These are phyloP conservation scores for Alectura lathami DNA, from an alignment of 2,113 vertebrate species.

Conservation along the genomic window DNA sequence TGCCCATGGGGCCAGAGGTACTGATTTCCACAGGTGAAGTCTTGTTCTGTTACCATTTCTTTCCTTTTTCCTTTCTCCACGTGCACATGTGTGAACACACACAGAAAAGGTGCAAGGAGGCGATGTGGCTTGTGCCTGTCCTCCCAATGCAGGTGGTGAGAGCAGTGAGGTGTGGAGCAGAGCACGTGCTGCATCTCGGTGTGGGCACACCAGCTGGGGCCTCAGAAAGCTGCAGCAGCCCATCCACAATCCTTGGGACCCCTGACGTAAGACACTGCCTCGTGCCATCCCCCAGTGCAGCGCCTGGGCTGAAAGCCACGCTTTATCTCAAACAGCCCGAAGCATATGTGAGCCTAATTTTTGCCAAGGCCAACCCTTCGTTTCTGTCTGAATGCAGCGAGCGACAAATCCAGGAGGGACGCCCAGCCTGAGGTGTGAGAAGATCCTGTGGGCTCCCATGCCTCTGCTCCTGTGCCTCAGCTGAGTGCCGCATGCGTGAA, in stretches of 20 bases:
- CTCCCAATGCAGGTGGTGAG: background rate
- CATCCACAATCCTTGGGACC: background rate
- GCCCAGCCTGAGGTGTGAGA: background rate
- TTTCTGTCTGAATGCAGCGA: background rate
- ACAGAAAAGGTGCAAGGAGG: rapidly evolving
- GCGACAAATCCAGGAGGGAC: background rate
- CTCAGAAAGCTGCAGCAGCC: background rate
- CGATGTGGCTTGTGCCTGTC: background rate
- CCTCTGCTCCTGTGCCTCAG: background rate
- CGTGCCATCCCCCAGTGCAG: background rate
- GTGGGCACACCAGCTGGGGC: background rate
- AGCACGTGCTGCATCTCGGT: rapidly evolving
- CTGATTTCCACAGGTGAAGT: background rate
- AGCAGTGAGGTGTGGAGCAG: background rate
- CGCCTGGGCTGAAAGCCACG: background rate
- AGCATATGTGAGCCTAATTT: background rate
- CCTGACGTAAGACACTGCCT: background rate
- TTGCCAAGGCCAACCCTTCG: background rate
- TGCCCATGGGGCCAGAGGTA: background rate
- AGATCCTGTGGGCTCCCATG: background rate
- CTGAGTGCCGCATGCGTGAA: background rate
- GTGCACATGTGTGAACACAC: rapidly evolving
- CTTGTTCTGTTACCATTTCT: background rate
- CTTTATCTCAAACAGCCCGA: background rate
- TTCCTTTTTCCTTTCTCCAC: background rate